Evolutionary conservation across 2,888 invertebrate species (phyloP), one percentile per base, ranked within the genome.

Genomic region (Amblyjoppa proteus): DNA sequence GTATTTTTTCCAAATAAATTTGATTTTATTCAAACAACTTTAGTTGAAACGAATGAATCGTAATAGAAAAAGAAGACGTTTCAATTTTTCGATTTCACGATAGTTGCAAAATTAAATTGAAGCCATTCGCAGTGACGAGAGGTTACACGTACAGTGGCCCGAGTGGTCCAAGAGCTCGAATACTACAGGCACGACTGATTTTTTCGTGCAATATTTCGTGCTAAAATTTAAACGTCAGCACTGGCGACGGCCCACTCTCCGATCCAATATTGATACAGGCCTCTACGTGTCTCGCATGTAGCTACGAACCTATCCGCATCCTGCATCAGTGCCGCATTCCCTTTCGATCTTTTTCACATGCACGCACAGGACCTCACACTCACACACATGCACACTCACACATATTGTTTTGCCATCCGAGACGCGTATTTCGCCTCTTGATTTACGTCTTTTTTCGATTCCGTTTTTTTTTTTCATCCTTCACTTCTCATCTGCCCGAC

Each of bases 191-290:
- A 45, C 45, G 25, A 16, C 28, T 69, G 45, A 64, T 74, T 74
- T 85, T 85, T 82, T 49, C 25, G 70, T 49, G 61, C 77, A 84
- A 75, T 76, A 85, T 75, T 85, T 79, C 85, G 78, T 74, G 77
- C 61, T 70, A 66, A 79, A 82, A 75, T 45, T 82, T 82, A 45
- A 79, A n/a, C 74, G 70, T 82, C 85, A 75, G 75, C 70, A 34
- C 70, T 82, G 78, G 75, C 77, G 64, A 70, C 41, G 41, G 64
- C 13, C 69, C 74, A 49, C 78, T 81, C 85, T 70, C 78, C 82
- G 75, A 75, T 85, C 82, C 78, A 79, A 82, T 85, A 82, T 85
- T 85, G 81, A 78, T 85, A 79, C 78, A 85, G 58, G 58, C 75
- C 53, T 78, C 53, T 75, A 82, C 71, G 76, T 82, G 75, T 76